phyloP scores from a whole-genome alignment of 2,888 invertebrate genomes.

The Drosophila nr. fundita region DNA sequence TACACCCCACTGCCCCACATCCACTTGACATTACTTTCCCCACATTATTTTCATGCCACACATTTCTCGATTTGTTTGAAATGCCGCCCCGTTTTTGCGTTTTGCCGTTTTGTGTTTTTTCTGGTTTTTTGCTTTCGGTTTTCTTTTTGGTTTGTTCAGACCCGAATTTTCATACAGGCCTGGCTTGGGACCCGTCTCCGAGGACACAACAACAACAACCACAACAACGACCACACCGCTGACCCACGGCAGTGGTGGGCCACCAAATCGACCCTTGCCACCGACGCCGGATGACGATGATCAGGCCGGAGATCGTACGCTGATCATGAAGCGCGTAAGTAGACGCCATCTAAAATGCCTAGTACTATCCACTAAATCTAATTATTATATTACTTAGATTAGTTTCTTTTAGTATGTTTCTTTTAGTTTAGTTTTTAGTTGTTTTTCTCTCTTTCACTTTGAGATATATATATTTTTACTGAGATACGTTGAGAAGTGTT shows the following conservation, averaged over 20 bases:
- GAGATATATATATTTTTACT: slow-evolving; percentile 46
- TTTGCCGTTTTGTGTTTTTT: slow-evolving; percentile 58
- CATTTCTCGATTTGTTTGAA: slow-evolving; percentile 22
- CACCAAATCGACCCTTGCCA: slow-evolving; percentile 96
- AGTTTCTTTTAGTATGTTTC: slow-evolving; percentile 46
- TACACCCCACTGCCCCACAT: not conserved
- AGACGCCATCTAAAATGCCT: not conserved
- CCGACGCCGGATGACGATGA: slow-evolving; percentile 98
- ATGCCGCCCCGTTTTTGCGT: slow-evolving; percentile 54
- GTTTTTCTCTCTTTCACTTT: slow-evolving; percentile 32
- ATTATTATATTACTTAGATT: slow-evolving; percentile 24
- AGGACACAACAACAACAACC: slow-evolving; percentile 82
- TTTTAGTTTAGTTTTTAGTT: slow-evolving; percentile 36
- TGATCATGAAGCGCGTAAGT: slow-evolving; percentile 96
- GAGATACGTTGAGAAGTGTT: slow-evolving; percentile 32
- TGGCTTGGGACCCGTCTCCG: slow-evolving; percentile 88
- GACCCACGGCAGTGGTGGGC: slow-evolving; percentile 87
- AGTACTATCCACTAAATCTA: slow-evolving; percentile 4
- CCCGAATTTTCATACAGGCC: slow-evolving; percentile 93
- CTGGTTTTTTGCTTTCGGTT: slow-evolving; percentile 34
- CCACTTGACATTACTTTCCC: slow-evolving; percentile 2
- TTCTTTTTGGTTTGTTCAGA: slow-evolving; percentile 86
- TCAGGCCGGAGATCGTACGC: slow-evolving; percentile 92
- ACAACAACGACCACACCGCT: slow-evolving; percentile 81
- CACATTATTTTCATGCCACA: slow-evolving; percentile 22